Base-by-base conservation (phyloP, 1,140 invertebrate genomes). In the Sycobia sp. region DNA sequence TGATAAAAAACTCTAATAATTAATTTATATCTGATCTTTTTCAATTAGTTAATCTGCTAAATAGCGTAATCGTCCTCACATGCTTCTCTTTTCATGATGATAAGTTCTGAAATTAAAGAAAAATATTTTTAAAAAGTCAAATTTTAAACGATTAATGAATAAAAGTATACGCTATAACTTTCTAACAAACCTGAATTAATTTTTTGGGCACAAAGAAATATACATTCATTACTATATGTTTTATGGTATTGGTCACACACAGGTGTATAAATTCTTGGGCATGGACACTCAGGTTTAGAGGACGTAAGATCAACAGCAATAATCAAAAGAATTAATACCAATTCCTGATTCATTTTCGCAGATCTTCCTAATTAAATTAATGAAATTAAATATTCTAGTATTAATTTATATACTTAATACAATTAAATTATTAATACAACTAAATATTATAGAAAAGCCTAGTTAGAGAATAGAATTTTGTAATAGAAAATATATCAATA, bases 171-270 rank as follows among this genome's bases (percentile, higher is more conserved):
- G 47, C 41, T 38, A 47, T 43, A 2, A 3, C 39, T 25, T 14
- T 25, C 5, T 11, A 10, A 22, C 16, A 20, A 8, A 7, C 18
- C 20, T 39, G 20, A 13, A 8, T 18, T 11, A 22, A n/a, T 11
- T 10, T n/a, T n/a, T n/a, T n/a, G n/a, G n/a, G 16, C 34, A 49
- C 84, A 86, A 2, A 80, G 67, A 38, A 84, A 77, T 27, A 75
- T 44, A 61, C 84, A 86, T 1, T 73, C 69, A 71, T 86, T 86
- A 41, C 66, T 44, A 68, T 85, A 85, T 1, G 84, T 84, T 2
- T 68, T 64, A 18, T 76, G 68, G 66, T 86, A 79, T 44, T 73
- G 76, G 7, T 75, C 84, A 69, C 85, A 86, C 0, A 86, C 80
- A 0, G 84, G 84, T 0, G 70, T 71, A 32, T 75, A 74, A 51